phyloP scores from a whole-genome alignment of 1,140 invertebrate species.

The Linepithema humile region DNA sequence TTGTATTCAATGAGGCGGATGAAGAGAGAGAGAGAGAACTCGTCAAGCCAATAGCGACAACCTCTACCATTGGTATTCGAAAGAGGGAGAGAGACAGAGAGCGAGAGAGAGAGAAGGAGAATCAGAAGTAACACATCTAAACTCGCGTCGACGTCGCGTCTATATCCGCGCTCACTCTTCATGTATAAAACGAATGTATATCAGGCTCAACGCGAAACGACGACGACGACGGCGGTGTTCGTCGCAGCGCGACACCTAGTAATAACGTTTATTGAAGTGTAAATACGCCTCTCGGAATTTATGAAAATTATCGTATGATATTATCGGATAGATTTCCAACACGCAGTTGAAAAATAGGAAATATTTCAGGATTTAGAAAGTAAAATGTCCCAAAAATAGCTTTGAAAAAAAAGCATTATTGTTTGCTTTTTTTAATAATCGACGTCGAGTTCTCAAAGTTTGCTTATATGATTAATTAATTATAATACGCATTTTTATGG shows the following conservation, averaged over 20 bases:
- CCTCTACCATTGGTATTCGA: neutral
- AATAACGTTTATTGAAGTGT: conserved; percentile 80
- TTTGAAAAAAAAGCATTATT: neutral
- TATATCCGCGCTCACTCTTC: conserved; percentile 13
- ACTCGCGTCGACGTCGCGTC: neutral
- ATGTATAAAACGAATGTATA: conserved; percentile 40
- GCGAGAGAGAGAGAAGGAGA: too few relatives aligned
- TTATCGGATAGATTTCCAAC: neutral
- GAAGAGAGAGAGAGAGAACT: neutral
- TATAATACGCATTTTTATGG: neutral
- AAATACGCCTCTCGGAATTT: conserved; percentile 76
- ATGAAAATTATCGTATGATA: conserved; percentile 58
- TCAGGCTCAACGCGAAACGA: neutral
- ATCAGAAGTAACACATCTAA: neutral
- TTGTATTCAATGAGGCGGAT: conserved; percentile 48
- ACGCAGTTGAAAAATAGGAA: neutral
- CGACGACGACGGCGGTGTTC: conserved; percentile 9
- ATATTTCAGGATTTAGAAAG: neutral
- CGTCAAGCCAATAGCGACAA: neutral
- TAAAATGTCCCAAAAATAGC: neutral
- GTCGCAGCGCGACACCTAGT: conserved; percentile 70
- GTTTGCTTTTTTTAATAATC: neutral
- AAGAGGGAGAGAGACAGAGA: neutral
- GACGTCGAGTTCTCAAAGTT: neutral
- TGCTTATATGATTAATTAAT: neutral